Base-by-base conservation (phyloP, 2,797 vertebrate species). In the Anguilla marmorata region DNA sequence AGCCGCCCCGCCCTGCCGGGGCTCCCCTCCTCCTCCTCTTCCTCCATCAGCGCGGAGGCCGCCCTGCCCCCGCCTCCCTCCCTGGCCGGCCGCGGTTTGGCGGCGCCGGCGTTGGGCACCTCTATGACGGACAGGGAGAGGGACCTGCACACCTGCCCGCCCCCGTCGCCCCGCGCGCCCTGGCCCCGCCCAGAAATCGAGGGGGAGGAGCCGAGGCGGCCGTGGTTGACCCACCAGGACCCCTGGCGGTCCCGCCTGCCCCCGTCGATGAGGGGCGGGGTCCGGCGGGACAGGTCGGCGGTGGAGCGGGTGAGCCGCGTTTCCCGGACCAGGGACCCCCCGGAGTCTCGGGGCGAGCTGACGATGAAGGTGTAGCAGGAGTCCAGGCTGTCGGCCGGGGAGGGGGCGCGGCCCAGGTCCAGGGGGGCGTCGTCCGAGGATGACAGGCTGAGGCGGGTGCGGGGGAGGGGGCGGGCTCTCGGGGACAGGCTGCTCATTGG, bases 331-430 rank as follows among this genome's bases (percentile, higher is more conserved):
- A 94, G 84, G 33, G 92, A 91, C 16, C 86, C 88, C 52, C 72
- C 89, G 58, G 89, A 90, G 33, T 95, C 94, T 48, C 92, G 90
- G 37, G 95, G 92, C n/a, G 95, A 94, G 86, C 93, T 95, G 30
- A 96, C 93, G 4, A 96, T 95, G 86, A 96, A 97, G 0, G 97
- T 97, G 85, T 96, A 96, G 88, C 92, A 95, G 50, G 96, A 97
- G 87, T 96, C 96, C 9, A 97, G 92, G 91, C 96, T 97, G 86
- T 96, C 96, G n/a, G 94, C 88, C 21, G 96, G 95, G 27, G 96
- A 97, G 24, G 93, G 90, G 33, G 95, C 91, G 85, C 95, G 93
- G 3, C 93, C 94, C 45, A 91, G 92, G 87, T 94, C 94, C 0
- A 93, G 88, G 41, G 93, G 92, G 87, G 95, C 93, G 83, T 96